A percentile compares a stretch with the other conserved stretches of the same genome.
phyloP scores from a whole-genome alignment of 2,797 vertebrate species.

The Carduelis carduelis region DNA sequence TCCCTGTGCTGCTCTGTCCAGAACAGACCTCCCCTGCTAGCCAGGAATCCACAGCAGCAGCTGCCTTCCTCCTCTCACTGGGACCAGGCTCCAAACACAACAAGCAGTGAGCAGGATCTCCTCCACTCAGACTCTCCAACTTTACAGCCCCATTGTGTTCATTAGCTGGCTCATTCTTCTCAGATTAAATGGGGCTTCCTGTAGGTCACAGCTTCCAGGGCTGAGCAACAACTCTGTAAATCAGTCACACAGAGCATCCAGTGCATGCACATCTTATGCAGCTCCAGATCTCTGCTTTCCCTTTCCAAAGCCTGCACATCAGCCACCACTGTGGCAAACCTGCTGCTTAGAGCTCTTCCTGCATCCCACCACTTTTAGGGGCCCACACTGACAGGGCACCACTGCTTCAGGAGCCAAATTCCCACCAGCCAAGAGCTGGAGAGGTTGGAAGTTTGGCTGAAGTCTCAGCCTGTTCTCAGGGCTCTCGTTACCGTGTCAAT shows the following conservation, averaged over 20 bases:
- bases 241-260: not conserved
- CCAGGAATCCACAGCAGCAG: not conserved
- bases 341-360: not conserved
- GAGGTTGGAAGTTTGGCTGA: not conserved
- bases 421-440: not conserved
- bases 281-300: not conserved
- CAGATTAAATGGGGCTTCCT: constrained; percentile 2
- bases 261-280: not conserved
- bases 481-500: not conserved
- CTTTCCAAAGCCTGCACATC: not conserved
- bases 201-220: constrained; percentile 38
- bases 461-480: not conserved
- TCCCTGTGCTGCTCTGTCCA: not conserved
- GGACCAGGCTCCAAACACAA: not conserved
- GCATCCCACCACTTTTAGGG: not conserved
- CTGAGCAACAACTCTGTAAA: constrained; percentile 15
- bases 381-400: not conserved
- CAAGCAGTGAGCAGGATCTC: not conserved
- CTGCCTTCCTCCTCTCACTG: not conserved
- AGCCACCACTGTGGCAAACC: not conserved
- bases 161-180: constrained; percentile 26
- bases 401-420: not conserved
- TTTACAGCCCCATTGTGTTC: constrained; percentile 11
- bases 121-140: not conserved
- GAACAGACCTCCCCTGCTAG: not conserved